Base-by-base conservation (phyloP, 2,113 vertebrate species). In the Grallaria varia region DNA sequence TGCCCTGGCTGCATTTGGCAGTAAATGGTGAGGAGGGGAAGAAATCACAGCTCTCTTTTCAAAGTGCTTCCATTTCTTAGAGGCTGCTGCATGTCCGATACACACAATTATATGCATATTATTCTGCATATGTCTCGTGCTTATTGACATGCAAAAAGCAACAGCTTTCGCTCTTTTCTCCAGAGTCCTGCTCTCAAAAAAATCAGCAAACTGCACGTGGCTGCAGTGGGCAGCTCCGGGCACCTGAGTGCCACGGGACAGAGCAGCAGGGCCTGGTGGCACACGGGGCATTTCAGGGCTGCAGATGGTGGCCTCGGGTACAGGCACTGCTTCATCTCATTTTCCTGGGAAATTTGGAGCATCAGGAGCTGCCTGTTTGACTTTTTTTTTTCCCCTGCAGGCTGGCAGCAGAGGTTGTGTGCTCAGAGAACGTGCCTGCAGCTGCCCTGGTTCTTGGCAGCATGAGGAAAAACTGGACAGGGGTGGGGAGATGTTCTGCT, bases 241-340 rank as follows among this genome's bases (percentile, higher is more conserved):
- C 40, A 23, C 28, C 22, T 0, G 0, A 9, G 8, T 22, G 33
- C 8, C 16, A 13, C 0, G 4, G 42, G 72, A 17, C 49, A 62
- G 42, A 79, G 52, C 69, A 79, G 47, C 47, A 16, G 5, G 71
- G 33, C 10, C 10, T n/a, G 81, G 15, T 49, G 81, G 59, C 73
- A 66, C 73, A 7, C 0, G 2, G 44, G 47, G 30, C 73, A 53
- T 69, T 81, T 23, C 63, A 30, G 27, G 4, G 44, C 81, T 76
- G 63, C 60, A 81, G 28, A 4, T 1, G 0, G 8, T 12, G 52
- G 24, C 64, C 69, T 53, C 0, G 0, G 35, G 40, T n/a, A 11
- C 28, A 60, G 58, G 23, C n/a, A 27, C 21, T 39, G 35, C 44
- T 59, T 16, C 62, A 4, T 17, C 33, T 75, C 50, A 1, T 75